Evolutionary conservation across 2,888 invertebrate species (phyloP).

Genomic region (Halocaridina rubra): DNA sequence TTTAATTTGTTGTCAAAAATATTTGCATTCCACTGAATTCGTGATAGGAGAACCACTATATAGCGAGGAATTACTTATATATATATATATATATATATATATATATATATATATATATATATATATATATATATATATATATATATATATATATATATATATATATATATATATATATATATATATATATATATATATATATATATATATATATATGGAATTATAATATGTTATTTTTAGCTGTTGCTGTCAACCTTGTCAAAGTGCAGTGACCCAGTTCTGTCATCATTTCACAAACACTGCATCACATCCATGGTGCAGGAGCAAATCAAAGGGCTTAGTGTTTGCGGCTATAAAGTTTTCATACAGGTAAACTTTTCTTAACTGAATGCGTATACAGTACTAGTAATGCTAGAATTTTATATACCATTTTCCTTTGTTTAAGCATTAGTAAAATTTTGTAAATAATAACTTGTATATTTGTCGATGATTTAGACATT

Average conservation of each 20-base stretch:
- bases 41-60: too few relatives aligned
- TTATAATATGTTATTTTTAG: conserved; percentile 24
- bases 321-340: conserved; percentile 54
- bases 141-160: conserved; percentile 10
- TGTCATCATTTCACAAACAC: conserved; percentile 53
- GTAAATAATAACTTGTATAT: too few relatives aligned
- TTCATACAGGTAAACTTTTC: conserved; percentile 62
- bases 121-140: conserved; percentile 18
- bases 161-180: neutral
- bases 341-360: conserved; percentile 52
- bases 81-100: conserved; percentile 9
- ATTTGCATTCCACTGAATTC: too few relatives aligned
- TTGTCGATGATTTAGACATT: too few relatives aligned
- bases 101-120: conserved; percentile 8
- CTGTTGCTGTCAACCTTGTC: conserved; percentile 29
- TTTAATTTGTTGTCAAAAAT: too few relatives aligned
- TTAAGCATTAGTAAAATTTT: too few relatives aligned
- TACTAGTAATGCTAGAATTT: too few relatives aligned
- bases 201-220: neutral
- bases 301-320: conserved; percentile 58
- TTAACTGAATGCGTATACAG: too few relatives aligned
- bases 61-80: neutral
- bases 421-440: too few relatives aligned
- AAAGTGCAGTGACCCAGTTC: conserved; percentile 36
- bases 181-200: conserved; percentile 91